Percentiles rank a stretch among this genome's conserved stretches.
These are phyloP conservation scores for Pithecia hirsuta DNA, from an alignment of 2,797 vertebrate genomes.

Conservation along the genomic window DNA sequence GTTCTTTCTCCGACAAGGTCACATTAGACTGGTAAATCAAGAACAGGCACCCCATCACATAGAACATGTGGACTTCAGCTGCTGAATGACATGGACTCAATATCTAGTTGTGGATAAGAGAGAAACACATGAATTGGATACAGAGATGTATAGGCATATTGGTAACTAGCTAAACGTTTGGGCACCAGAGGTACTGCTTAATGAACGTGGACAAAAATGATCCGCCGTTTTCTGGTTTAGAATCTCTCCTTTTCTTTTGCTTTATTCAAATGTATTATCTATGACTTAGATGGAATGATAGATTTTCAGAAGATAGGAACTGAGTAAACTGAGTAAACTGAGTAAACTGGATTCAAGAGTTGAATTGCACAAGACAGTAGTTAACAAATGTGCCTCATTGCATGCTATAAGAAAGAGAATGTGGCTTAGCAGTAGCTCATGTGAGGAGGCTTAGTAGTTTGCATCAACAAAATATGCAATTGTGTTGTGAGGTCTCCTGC, in stretches of 20 bases:
- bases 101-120: background rate
- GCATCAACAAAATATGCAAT: background rate
- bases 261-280: background rate
- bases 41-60: background rate
- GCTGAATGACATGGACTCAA: background rate
- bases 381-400: background rate
- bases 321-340: background rate
- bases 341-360: background rate
- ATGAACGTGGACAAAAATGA: background rate
- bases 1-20: background rate
- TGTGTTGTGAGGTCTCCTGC: background rate
- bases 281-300: background rate
- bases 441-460: background rate
- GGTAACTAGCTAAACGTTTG: background rate
- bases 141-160: accelerated
- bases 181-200: background rate
- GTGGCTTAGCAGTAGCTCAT: background rate
- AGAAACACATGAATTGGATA: background rate
- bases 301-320: background rate
- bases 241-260: background rate
- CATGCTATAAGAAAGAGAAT: background rate
- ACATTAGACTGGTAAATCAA: background rate
- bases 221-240: background rate
- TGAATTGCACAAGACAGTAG: background rate
- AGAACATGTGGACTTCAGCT: background rate